phyloP scores from a whole-genome alignment of 2,797 vertebrate genomes.

The Lithobates sylvaticus region DNA sequence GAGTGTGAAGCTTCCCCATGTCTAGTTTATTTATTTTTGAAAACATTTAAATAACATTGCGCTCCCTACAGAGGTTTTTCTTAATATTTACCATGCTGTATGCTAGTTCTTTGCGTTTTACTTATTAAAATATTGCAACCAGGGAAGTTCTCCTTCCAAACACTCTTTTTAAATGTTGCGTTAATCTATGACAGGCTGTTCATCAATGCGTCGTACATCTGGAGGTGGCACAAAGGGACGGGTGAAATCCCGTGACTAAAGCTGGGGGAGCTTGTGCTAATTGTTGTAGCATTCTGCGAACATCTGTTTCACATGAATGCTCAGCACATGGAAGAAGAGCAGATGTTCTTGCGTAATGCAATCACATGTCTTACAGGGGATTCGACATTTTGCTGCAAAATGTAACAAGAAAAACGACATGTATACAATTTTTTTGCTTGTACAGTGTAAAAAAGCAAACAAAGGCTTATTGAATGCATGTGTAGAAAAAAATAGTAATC shows the following conservation, averaged over 20 bases:
- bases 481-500: neutral
- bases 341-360: constrained; percentile 41
- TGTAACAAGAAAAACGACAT: neutral
- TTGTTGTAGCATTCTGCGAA: constrained; percentile 17
- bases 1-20: no score
- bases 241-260: constrained; percentile 15
- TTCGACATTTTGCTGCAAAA: neutral
- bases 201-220: constrained; percentile 25
- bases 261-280: constrained; percentile 19
- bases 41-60: no score
- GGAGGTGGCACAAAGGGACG: constrained; percentile 32
- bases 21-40: no score
- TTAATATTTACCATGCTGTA: no score
- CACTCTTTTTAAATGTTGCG: neutral
- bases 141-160: neutral
- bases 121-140: neutral
- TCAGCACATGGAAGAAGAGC: neutral
- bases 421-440: neutral
- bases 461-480: neutral
- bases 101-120: neutral
- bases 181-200: constrained; percentile 13
- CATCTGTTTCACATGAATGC: constrained; percentile 39
- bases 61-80: no score
- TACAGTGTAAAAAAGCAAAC: neutral
- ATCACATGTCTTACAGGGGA: neutral